Evolutionary conservation across 2,113 vertebrate genomes (phyloP).

Genomic region (Dipodomys ordii): DNA sequence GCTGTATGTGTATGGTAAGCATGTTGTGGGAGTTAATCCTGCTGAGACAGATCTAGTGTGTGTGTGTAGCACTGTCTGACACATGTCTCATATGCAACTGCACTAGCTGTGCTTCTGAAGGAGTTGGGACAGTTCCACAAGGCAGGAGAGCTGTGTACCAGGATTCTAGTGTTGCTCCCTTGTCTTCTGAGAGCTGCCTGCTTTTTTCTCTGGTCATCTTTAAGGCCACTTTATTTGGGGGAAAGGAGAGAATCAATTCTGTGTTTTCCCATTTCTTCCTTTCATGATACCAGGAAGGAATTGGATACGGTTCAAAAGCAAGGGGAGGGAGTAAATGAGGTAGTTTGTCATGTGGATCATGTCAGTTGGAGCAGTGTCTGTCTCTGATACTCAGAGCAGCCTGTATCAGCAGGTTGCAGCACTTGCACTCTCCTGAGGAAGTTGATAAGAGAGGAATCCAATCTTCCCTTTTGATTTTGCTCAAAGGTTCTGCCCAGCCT

Average conservation of each 20-base stretch:
- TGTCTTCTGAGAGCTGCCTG: neutral
- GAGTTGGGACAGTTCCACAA: neutral
- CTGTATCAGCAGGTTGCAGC: slow-evolving; percentile 14
- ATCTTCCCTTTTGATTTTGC: neutral
- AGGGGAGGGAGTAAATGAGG: slow-evolving; percentile 22
- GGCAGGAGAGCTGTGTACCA: neutral
- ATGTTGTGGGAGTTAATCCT: neutral
- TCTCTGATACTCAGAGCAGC: slow-evolving; percentile 15
- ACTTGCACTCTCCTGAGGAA: neutral
- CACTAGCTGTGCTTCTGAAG: neutral
- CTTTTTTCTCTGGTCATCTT: neutral
- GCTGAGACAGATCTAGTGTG: neutral
- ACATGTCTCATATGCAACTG: fast-evolving
- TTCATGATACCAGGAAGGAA: slow-evolving; percentile 47
- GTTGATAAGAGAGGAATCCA: neutral
- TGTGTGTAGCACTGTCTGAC: neutral
- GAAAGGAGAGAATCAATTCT: neutral
- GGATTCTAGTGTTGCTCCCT: neutral
- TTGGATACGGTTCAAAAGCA: slow-evolving; percentile 46
- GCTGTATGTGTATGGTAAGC: neutral
- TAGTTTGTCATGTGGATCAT: neutral
- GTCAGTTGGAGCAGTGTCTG: slow-evolving; percentile 53
- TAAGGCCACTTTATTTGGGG: neutral
- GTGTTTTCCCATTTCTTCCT: slow-evolving; percentile 1
- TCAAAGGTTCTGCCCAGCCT: slow-evolving; percentile 53